Base-by-base conservation (phyloP, 2,888 invertebrate genomes). In the Anaspis maculata region DNA sequence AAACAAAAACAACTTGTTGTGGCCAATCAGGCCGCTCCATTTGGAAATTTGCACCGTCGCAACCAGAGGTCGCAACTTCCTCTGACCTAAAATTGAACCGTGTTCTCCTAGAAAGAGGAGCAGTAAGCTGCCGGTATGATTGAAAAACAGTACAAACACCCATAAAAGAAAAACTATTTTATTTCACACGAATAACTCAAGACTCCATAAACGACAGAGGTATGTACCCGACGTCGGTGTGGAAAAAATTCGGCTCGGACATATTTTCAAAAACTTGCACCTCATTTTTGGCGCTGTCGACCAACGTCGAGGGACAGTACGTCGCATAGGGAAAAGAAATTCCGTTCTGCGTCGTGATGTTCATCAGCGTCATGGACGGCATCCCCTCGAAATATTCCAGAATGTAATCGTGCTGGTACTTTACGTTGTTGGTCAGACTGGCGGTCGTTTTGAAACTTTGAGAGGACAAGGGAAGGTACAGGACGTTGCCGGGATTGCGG, bases 321-420 rank as follows among this genome's bases (percentile, higher is more conserved):
- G 51, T 51, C 9, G 52, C 56, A 30, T 53, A 56, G 5, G 56
- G 56, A 34, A 57, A 57, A 37, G 43, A 47, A 3, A 42, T 35
- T 3, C 54, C 56, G 37, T 56, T 52, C 27, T 48, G 50, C 10
- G 49, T 52, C 13, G 44, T 47, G 3, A 57, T 42, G 37, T 53
- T 51, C 29, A 52, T 43, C 3, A 54, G 41, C 5, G 48, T 45
- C 35, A 52, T 55, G 26, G 53, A 49, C 3, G 54, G 49, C 31
- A 51, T 42, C 15, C 44, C 44, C 21, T 54, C 45, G 29, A 57
- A 57, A 35, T 57, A 56, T 25, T 57, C 53, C 11, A 44, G 36
- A 13, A 57, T 54, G 30, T 55, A 57, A 21, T 54, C 49, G 27
- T 45, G 48, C 28, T 56, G 54, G 31, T 55, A 56, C 3, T 53